A percentile compares a stretch with the other conserved stretches of the same genome.
phyloP scores from a whole-genome alignment of 2,888 invertebrate species.

The Apodemia duryi region DNA sequence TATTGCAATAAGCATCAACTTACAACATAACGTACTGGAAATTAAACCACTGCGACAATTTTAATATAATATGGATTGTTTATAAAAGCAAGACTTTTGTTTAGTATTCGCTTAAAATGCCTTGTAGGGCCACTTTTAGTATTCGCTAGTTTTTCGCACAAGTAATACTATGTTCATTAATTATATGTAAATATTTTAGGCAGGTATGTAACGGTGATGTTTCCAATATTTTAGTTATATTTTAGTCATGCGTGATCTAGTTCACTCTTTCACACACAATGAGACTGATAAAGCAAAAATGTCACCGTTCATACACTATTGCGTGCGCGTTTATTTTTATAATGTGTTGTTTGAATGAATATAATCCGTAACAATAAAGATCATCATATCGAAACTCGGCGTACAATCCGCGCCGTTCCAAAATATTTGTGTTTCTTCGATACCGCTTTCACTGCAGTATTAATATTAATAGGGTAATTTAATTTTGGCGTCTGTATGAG shows the following conservation, averaged over 20 bases:
- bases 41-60: too few species aligned
- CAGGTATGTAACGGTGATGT: background rate
- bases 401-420: too few species aligned
- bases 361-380: background rate
- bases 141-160: slow-evolving; percentile 10
- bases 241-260: background rate
- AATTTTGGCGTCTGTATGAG: too few species aligned
- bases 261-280: background rate
- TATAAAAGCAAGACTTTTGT: too few species aligned
- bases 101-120: too few species aligned
- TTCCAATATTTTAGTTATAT: background rate
- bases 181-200: background rate
- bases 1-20: too few species aligned
- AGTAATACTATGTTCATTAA: background rate
- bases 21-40: too few species aligned
- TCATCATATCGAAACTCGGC: too few species aligned
- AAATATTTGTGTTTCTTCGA: too few species aligned
- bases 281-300: background rate
- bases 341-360: background rate
- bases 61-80: too few species aligned
- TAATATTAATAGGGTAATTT: too few species aligned
- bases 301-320: background rate
- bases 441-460: too few species aligned
- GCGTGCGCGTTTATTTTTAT: background rate
- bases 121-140: background rate